phyloP scores from a whole-genome alignment of 2,113 vertebrate genomes.

The Callionymus lyra region DNA sequence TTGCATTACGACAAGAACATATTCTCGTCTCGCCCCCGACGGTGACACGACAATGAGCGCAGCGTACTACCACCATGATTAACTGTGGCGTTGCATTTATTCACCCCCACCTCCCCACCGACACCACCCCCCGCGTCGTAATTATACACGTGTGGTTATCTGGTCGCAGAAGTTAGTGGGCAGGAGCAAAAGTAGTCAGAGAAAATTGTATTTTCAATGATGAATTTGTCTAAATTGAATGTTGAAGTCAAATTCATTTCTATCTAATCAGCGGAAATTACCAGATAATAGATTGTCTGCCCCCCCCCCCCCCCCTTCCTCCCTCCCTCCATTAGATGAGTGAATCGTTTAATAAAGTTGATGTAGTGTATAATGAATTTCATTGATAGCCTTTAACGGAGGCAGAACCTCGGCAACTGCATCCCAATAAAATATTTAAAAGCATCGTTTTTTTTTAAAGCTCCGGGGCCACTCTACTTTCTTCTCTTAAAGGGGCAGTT shows the following conservation, averaged over 20 bases:
- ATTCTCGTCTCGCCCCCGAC: conserved; percentile 39
- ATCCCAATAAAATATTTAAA: conserved; percentile 27
- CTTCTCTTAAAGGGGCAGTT: no score
- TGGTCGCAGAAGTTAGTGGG: conserved; percentile 36
- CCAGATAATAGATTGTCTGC: conserved; percentile 32
- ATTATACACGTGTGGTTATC: conserved; percentile 56
- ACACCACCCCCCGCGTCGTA: conserved; percentile 41
- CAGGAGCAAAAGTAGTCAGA: conserved; percentile 37
- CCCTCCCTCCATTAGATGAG: conserved; percentile 16
- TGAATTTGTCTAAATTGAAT: conserved; percentile 26
- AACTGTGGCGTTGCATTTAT: conserved; percentile 41
- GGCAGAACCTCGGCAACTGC: conserved; percentile 5
- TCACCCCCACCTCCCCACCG: no score
- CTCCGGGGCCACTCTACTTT: no score
- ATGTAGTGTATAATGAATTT: conserved; percentile 23
- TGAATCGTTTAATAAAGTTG: conserved; percentile 26
- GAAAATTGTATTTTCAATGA: conserved; percentile 36
- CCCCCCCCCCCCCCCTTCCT: no score
- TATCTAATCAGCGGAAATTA: conserved; percentile 30
- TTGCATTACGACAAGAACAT: conserved; percentile 51
- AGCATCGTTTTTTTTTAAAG: conserved; percentile 4
- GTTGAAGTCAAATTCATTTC: conserved; percentile 21
- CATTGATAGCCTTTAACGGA: conserved; percentile 20
- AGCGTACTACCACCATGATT: conserved; percentile 39
- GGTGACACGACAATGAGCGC: conserved; percentile 32